Percentiles rank a stretch among this genome's conserved stretches.
Conservation (phyloP, 2,113 vertebrate genomes). For the Cryptomyrus ogoouensis region DNA sequence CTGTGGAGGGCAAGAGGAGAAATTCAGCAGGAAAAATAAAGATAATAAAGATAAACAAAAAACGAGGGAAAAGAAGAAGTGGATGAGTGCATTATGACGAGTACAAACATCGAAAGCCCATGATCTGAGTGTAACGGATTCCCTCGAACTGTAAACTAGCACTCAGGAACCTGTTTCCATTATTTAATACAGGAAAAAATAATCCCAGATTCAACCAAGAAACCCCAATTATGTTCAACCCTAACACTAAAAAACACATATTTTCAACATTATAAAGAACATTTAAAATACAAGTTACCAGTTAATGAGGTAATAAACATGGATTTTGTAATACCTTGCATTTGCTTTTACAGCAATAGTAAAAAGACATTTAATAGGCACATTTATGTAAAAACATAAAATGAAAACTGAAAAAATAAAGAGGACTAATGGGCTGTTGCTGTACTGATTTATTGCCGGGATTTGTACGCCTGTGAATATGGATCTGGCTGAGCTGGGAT, state of each 20-base stretch:
- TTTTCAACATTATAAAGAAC: background rate
- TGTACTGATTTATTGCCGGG: background rate
- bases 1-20: slow-evolving; percentile 44
- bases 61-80: background rate
- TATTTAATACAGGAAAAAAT: background rate
- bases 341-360: background rate
- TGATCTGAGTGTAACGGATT: background rate
- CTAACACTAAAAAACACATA: background rate
- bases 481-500: background rate
- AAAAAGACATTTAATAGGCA: background rate
- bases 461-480: background rate
- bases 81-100: background rate
- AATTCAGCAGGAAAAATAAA: background rate
- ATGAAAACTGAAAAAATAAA: background rate
- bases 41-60: slow-evolving; percentile 24
- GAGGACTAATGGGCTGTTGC: background rate
- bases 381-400: background rate
- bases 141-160: background rate
- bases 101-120: background rate
- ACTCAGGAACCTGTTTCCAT: background rate
- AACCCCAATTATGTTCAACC: background rate
- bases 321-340: background rate
- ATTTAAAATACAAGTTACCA: background rate
- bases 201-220: background rate
- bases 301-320: background rate